A percentile compares a stretch with the other conserved stretches of the same genome.
phyloP scores from a whole-genome alignment of 2,797 vertebrate species.

The Hephaestus fuliginosus region DNA sequence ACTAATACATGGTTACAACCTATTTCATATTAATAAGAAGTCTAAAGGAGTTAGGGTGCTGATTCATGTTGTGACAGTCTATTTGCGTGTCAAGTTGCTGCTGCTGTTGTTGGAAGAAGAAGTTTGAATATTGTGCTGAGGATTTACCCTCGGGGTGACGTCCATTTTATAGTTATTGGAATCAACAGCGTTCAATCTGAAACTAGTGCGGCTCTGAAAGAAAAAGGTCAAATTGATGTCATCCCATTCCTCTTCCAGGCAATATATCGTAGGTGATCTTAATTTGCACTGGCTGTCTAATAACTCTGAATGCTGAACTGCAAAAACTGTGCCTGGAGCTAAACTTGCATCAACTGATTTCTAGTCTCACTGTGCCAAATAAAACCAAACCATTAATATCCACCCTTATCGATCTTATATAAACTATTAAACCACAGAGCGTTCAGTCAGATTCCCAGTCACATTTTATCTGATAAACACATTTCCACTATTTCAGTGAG shows the following conservation, averaged over 20 bases:
- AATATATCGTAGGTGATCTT: slow-evolving; percentile 22
- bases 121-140: slow-evolving; percentile 20
- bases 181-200: slow-evolving; percentile 35
- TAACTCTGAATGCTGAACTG: slow-evolving; percentile 22
- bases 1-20: slow-evolving; percentile 32
- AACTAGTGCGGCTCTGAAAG: slow-evolving; percentile 28
- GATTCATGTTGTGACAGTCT: slow-evolving; percentile 17
- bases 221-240: slow-evolving; percentile 42
- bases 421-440: slow-evolving; percentile 8
- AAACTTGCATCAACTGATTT: slow-evolving; percentile 26
- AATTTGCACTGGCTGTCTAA: slow-evolving; percentile 39
- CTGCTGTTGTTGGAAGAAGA: slow-evolving; percentile 11
- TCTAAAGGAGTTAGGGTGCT: slow-evolving; percentile 20
- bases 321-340: slow-evolving; percentile 40
- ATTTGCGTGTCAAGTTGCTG: slow-evolving; percentile 10
- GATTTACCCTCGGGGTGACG: slow-evolving; percentile 27
- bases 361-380: slow-evolving; percentile 16
- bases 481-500: background rate
- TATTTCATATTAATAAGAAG: slow-evolving; percentile 35
- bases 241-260: slow-evolving; percentile 18
- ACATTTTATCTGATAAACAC: slow-evolving; percentile 4
- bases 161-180: slow-evolving; percentile 38
- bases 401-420: background rate
- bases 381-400: slow-evolving; percentile 20
- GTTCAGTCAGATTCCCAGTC: slow-evolving; percentile 4